Evolutionary conservation across 2,113 vertebrate genomes (phyloP).

Genomic region (Alosa alosa): DNA sequence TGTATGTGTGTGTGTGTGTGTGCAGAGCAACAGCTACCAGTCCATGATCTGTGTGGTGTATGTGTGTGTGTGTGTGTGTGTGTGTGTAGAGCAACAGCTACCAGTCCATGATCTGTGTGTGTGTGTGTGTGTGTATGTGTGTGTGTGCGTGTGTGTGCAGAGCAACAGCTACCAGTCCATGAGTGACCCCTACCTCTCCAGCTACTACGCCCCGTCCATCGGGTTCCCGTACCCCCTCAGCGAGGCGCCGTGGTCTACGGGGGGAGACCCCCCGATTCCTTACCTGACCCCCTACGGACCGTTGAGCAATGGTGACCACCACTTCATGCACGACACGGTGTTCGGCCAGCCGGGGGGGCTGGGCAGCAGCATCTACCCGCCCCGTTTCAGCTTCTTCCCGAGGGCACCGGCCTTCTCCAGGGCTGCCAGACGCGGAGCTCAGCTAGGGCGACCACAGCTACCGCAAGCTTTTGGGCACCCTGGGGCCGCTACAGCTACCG

Average conservation of each 20-base stretch:
- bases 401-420: conserved; percentile 97
- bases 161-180: conserved; percentile 98
- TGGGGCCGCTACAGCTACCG: conserved; percentile 94
- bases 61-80: too few relatives aligned
- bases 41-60: too few relatives aligned
- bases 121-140: neutral
- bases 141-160: conserved; percentile 61
- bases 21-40: too few relatives aligned
- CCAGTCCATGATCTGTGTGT: conserved; percentile 82
- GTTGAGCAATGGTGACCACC: conserved; percentile 95
- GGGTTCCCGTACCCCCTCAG: conserved; percentile 97
- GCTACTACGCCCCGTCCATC: conserved; percentile 96
- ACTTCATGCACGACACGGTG: conserved; percentile 96
- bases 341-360: conserved; percentile 94
- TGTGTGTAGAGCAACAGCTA: conserved; percentile 89
- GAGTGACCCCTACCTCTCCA: conserved; percentile 95
- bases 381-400: conserved; percentile 96
- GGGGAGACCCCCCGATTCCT: conserved; percentile 93
- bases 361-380: conserved; percentile 92
- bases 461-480: too few relatives aligned
- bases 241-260: conserved; percentile 97
- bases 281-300: conserved; percentile 97
- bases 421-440: conserved; percentile 94
- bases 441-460: too few relatives aligned
- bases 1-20: too few relatives aligned